Evolutionary conservation across 2,797 vertebrate genomes (phyloP), one percentile per base, ranked within the genome.

Genomic region (Coluber constrictor): DNA sequence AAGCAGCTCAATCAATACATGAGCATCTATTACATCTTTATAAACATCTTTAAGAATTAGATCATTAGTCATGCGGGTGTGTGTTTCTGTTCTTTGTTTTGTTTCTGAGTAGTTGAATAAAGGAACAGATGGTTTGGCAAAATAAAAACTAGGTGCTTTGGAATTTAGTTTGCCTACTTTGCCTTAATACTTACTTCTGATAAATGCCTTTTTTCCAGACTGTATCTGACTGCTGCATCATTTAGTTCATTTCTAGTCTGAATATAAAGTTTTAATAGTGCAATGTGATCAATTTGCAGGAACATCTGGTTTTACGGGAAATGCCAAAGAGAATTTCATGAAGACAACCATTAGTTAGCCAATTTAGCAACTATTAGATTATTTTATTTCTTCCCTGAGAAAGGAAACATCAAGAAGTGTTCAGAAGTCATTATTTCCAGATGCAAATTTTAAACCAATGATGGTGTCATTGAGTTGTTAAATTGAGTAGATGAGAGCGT

Each of bases 111-210:
- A 86, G 10, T 0, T 18, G 5, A 54, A 29, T 25, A 89, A 92
- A 91, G 18, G 15, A 92, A 2, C 0, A 51, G 87, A 74, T 56
- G 18, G 27, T 74, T 93, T 93, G 92, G 95, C 92, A 96, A 74
- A 83, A 54, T 94, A 93, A 96, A 96, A 95, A 88, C 63, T 90
- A 57, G 7, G 25, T 92, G 13, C 89, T 94, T 93, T 88, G 20
- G 93, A 93, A 93, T 94, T 92, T 83, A 96, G 92, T 32, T 32
- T 11, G 9, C 91, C 83, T 87, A 5, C 90, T 95, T 94, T 93
- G 91, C 90, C 93, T 92, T 59, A 86, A 51, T 91, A 91, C 15
- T 95, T 60, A 59, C 95, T 96, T 93, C 93, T 95, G 93, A 96
- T 86, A 93, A 95, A 92, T 91, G 60, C 43, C 86, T 95, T 91